Conservation (phyloP, 2,888 invertebrate genomes). For the Eupithecia subfuscata region DNA sequence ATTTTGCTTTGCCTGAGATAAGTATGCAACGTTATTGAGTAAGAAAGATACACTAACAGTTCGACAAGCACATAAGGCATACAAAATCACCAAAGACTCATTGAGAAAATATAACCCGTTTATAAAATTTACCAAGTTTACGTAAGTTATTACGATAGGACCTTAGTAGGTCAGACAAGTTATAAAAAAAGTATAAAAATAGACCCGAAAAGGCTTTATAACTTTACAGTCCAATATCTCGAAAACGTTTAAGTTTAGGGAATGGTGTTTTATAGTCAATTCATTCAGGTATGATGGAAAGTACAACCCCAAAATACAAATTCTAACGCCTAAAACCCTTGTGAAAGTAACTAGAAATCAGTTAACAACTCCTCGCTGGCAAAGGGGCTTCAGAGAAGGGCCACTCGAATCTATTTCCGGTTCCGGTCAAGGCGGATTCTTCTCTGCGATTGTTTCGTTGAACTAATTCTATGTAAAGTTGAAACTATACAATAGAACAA, state of each 20-base stretch:
- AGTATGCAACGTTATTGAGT: too few relatives aligned
- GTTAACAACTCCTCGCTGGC: constrained; percentile 40
- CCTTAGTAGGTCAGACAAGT: too few relatives aligned
- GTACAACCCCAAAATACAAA: not conserved
- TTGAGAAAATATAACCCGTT: not conserved
- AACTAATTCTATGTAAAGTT: constrained; percentile 8
- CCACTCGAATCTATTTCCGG: constrained; percentile 51
- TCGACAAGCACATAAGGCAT: too few relatives aligned
- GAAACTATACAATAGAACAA: constrained; percentile 4
- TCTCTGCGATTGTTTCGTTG: constrained; percentile 37
- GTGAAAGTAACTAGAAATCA: constrained; percentile 37
- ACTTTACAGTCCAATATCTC: too few relatives aligned
- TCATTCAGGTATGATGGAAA: too few relatives aligned
- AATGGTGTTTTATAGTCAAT: too few relatives aligned
- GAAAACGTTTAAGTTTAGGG: too few relatives aligned
- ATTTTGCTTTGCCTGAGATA: not conserved
- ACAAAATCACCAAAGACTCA: not conserved
- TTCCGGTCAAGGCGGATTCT: constrained; percentile 48
- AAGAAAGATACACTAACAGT: not conserved
- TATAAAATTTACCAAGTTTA: too few relatives aligned
- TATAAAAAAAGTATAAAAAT: too few relatives aligned
- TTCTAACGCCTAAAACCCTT: constrained; percentile 7
- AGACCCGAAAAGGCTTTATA: too few relatives aligned
- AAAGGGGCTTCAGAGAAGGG: constrained; percentile 47
- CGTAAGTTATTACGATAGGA: too few relatives aligned